Percentiles rank a stretch among this genome's conserved stretches.
Conservation (phyloP, 2,113 vertebrate species). For the Spermophilus dauricus region DNA sequence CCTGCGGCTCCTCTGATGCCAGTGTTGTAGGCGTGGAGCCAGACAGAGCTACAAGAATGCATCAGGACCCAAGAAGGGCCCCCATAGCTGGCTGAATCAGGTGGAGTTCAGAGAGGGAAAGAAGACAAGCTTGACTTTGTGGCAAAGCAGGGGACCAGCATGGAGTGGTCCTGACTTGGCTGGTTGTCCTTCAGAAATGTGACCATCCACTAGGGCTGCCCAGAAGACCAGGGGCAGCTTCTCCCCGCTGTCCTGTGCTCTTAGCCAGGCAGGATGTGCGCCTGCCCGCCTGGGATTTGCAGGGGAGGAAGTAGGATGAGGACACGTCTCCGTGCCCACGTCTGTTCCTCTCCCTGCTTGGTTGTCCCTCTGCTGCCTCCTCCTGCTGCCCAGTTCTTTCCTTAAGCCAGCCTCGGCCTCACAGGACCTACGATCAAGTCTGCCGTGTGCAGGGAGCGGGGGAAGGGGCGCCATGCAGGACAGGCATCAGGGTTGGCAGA, state of each 20-base stretch:
- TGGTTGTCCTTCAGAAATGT: neutral
- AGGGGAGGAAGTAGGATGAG: neutral
- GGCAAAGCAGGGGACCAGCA: neutral
- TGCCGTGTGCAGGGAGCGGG: rapidly evolving
- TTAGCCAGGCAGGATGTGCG: neutral
- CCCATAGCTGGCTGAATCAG: no score
- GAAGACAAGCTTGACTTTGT: rapidly evolving
- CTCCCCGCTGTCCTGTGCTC: neutral
- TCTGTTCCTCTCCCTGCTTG: neutral
- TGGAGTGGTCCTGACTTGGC: neutral
- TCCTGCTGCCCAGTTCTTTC: neutral
- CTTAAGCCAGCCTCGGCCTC: neutral
- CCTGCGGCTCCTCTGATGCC: neutral
- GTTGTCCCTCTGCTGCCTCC: neutral
- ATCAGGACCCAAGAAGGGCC: rapidly evolving
- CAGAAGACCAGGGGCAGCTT: neutral
- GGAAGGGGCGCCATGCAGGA: no score
- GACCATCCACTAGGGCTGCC: rapidly evolving
- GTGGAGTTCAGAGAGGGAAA: neutral
- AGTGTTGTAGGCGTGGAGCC: neutral
- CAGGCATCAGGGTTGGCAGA: no score
- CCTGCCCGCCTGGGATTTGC: no score
- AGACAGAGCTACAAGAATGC: neutral
- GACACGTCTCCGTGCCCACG: rapidly evolving
- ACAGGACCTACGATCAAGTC: neutral